These are phyloP conservation scores for Sarcophaga bullata DNA, from an alignment of 1,140 invertebrate genomes.

Conservation along the genomic window DNA sequence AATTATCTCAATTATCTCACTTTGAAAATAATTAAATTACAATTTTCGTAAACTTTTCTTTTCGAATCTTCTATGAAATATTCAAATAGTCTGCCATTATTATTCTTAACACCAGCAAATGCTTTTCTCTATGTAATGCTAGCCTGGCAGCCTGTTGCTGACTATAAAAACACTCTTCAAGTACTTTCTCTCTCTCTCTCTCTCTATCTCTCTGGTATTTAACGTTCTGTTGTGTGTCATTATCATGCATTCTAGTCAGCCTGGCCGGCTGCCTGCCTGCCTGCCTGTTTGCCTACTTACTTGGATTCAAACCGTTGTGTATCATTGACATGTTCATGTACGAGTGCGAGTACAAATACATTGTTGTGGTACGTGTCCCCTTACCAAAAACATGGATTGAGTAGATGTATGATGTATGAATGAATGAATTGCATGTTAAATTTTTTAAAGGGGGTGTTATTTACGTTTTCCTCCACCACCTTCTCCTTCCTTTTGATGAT, in stretches of 20 bases:
- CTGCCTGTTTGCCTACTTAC: background rate
- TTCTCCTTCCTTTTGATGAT: background rate
- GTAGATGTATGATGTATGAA: too few relatives aligned
- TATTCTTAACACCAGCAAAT: background rate
- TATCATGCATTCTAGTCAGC: conserved; percentile 18
- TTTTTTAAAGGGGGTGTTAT: conserved; percentile 5
- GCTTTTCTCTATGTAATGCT: background rate
- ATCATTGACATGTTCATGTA: conserved; percentile 19
- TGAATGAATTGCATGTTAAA: background rate
- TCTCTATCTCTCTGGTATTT: background rate
- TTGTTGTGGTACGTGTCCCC: too few relatives aligned
- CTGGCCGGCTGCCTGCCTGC: too few relatives aligned
- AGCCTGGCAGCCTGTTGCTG: background rate
- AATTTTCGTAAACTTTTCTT: background rate
- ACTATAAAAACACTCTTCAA: background rate
- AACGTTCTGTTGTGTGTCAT: background rate
- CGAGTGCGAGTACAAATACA: background rate
- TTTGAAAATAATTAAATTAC: background rate
- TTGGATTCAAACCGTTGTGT: background rate
- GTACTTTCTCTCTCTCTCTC: background rate
- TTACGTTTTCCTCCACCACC: background rate
- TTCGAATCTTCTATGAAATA: background rate
- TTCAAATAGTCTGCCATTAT: background rate
- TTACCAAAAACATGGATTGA: too few relatives aligned
- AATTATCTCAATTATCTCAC: background rate